phyloP scores from a whole-genome alignment of 2,888 invertebrate genomes.

The Cataglyphis livida region DNA sequence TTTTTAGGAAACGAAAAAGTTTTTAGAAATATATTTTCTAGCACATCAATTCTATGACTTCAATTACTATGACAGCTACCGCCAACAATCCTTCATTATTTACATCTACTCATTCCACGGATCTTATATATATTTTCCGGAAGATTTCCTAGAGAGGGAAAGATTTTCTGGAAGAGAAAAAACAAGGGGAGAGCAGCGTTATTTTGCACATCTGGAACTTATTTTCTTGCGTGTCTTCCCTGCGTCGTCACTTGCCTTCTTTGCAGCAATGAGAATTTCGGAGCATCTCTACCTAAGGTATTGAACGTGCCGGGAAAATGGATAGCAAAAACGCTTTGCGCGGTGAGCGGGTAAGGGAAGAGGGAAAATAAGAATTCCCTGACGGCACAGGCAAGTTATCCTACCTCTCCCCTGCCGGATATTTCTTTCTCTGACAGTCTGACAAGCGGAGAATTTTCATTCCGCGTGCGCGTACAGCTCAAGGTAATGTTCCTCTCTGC shows the following conservation, averaged over 20 bases:
- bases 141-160: no score
- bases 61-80: constrained; percentile 5
- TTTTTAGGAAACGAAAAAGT: background rate
- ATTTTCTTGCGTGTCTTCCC: background rate
- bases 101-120: constrained; percentile 26
- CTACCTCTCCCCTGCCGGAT: constrained; percentile 35
- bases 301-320: constrained; percentile 55
- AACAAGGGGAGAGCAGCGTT: constrained; percentile 57
- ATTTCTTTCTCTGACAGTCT: constrained; percentile 51
- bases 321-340: constrained; percentile 46
- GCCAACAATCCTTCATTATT: constrained; percentile 65
- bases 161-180: constrained; percentile 57
- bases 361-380: constrained; percentile 62
- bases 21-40: background rate
- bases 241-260: constrained; percentile 3
- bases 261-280: constrained; percentile 42
- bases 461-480: constrained; percentile 11
- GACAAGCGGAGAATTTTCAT: constrained; percentile 54
- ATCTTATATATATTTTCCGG: constrained; percentile 36
- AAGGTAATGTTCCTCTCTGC: constrained; percentile 51
- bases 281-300: constrained; percentile 2
- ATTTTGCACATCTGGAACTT: constrained; percentile 59
- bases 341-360: background rate
- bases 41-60: background rate
- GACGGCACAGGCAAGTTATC: background rate